Percentiles rank a stretch among this genome's conserved stretches.
phyloP scores from a whole-genome alignment of 2,113 vertebrate species.

The Nannobrachium achirus region DNA sequence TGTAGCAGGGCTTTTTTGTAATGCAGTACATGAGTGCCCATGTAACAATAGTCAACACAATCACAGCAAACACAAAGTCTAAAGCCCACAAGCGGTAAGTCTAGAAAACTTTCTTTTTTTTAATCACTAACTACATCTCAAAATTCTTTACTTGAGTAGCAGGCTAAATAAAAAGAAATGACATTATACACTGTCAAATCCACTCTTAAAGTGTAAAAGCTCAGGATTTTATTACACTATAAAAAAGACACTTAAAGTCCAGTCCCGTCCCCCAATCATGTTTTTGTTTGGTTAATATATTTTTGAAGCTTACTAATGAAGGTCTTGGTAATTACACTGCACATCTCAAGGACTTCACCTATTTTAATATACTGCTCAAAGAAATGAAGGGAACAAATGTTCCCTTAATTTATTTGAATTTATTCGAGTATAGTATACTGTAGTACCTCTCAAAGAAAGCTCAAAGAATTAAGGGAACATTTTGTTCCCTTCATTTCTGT shows the following conservation, averaged over 20 bases:
- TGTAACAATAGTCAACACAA: background rate
- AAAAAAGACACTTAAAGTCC: conserved; percentile 22
- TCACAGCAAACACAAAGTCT: background rate
- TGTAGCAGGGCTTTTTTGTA: background rate
- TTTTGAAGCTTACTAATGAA: too few relatives aligned
- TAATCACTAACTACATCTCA: conserved; percentile 23
- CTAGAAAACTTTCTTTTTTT: conserved; percentile 1
- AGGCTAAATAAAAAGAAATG: conserved; percentile 35
- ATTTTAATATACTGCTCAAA: too few relatives aligned
- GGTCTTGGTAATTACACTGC: too few relatives aligned
- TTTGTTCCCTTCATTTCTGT: too few relatives aligned
- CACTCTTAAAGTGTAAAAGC: background rate
- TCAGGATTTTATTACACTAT: background rate
- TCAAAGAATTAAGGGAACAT: too few relatives aligned
- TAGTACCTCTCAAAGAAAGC: too few relatives aligned
- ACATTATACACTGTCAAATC: background rate
- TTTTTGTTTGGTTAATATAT: too few relatives aligned
- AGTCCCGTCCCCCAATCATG: too few relatives aligned
- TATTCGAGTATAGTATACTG: too few relatives aligned
- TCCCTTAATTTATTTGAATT: too few relatives aligned
- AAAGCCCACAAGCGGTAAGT: conserved; percentile 12
- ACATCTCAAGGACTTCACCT: too few relatives aligned
- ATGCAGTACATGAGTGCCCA: background rate
- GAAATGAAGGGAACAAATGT: too few relatives aligned
- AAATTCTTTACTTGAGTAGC: conserved; percentile 21